Evolutionary conservation across 2,888 invertebrate species (phyloP).

Genomic region (Ochlodes sylvanus): DNA sequence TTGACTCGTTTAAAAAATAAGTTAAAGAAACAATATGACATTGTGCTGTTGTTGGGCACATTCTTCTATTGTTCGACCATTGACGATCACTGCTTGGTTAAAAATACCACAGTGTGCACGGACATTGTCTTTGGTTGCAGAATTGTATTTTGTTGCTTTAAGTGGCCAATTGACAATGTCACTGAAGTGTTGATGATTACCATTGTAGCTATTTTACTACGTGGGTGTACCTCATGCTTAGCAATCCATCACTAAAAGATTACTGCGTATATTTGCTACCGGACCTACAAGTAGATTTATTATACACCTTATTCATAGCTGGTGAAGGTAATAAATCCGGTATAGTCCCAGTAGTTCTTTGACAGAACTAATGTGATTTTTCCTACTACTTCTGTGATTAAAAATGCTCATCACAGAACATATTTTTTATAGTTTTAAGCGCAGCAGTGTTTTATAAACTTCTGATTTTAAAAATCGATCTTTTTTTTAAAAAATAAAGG

Average conservation of each 20-base stretch:
- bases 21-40: conserved; percentile 77
- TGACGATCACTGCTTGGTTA: conserved; percentile 55
- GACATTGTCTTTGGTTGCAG: conserved; percentile 27
- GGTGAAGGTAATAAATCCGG: too few species aligned
- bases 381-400: too few species aligned
- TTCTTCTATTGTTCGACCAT: conserved; percentile 72
- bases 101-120: conserved; percentile 37
- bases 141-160: conserved; percentile 21
- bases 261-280: neutral
- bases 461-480: too few species aligned
- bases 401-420: too few species aligned
- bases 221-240: neutral
- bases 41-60: conserved; percentile 65
- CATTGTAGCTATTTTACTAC: conserved; percentile 20
- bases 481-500: too few species aligned
- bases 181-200: conserved; percentile 18
- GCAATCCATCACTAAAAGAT: neutral
- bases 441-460: too few species aligned
- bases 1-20: conserved; percentile 64
- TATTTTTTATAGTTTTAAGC: too few species aligned
- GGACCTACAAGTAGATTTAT: neutral
- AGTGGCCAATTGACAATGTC: conserved; percentile 25
- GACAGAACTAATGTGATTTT: too few species aligned
- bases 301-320: neutral
- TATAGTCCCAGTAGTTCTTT: too few species aligned